Conservation (phyloP, 2,888 invertebrate genomes). For the Stenurella melanura region DNA sequence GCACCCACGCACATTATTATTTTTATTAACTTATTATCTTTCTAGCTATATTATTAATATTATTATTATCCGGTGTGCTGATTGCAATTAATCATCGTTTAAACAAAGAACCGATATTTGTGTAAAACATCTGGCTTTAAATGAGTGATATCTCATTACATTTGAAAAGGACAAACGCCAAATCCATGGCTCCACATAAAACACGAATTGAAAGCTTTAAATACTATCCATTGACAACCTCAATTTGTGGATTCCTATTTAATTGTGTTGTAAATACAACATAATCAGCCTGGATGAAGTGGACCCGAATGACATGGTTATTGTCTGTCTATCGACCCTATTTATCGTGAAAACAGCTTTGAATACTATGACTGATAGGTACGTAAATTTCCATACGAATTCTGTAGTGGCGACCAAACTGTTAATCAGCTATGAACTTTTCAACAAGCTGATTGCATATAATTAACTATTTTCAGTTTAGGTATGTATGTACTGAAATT, state of each 20-base stretch:
- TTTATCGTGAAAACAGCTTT: background rate
- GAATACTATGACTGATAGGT: background rate
- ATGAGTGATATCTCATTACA: background rate
- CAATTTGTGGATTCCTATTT: constrained; percentile 1
- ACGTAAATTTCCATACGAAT: background rate
- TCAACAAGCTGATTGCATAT: background rate
- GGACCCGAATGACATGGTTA: constrained; percentile 9
- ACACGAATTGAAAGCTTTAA: background rate
- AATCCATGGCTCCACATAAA: background rate
- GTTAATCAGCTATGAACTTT: background rate
- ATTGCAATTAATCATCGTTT: background rate
- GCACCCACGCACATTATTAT: too few species aligned
- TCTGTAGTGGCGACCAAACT: background rate
- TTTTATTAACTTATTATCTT: too few species aligned
- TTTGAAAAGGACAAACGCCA: background rate
- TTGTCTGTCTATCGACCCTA: constrained; percentile 16
- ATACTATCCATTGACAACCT: background rate
- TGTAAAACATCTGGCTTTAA: background rate
- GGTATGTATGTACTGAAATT: too few species aligned
- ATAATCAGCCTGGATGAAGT: background rate
- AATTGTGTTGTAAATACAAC: constrained; percentile 17
- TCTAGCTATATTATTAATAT: too few species aligned
- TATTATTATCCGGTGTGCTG: background rate
- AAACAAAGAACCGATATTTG: background rate
- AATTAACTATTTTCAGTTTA: background rate